Conservation (phyloP, 2,888 invertebrate species). For the Apomyelois bistriatella region DNA sequence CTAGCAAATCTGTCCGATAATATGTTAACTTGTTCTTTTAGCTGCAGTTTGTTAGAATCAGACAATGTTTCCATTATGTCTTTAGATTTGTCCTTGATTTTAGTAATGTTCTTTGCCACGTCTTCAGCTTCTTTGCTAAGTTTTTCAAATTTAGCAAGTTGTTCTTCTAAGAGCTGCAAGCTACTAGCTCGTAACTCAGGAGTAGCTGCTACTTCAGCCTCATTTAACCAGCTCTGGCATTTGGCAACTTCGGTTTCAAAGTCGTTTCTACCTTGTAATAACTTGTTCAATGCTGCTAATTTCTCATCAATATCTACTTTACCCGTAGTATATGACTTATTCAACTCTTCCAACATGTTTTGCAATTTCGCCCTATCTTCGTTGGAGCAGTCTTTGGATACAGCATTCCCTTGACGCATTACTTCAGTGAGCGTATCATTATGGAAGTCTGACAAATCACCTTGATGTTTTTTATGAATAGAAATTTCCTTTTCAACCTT, state of each 20-base stretch:
- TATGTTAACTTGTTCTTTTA: slow-evolving; percentile 89
- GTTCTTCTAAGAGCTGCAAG: slow-evolving; percentile 91
- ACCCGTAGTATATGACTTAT: slow-evolving; percentile 85
- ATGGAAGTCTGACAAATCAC: slow-evolving; percentile 87
- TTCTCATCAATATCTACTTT: slow-evolving; percentile 87
- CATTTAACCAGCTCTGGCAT: slow-evolving; percentile 93
- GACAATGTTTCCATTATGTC: slow-evolving; percentile 88
- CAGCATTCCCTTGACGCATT: slow-evolving; percentile 85
- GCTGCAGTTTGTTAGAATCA: slow-evolving; percentile 90
- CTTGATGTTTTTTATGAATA: slow-evolving; percentile 86
- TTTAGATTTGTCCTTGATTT: slow-evolving; percentile 89
- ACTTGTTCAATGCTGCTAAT: slow-evolving; percentile 84
- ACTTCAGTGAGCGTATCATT: slow-evolving; percentile 87
- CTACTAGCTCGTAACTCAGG: slow-evolving; percentile 89
- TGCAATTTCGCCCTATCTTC: slow-evolving; percentile 83
- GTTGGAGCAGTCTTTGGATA: slow-evolving; percentile 91
- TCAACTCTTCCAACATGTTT: slow-evolving; percentile 83
- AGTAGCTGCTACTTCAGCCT: slow-evolving; percentile 92
- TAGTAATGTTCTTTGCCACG: slow-evolving; percentile 85
- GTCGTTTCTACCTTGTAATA: slow-evolving; percentile 87
- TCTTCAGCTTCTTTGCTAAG: slow-evolving; percentile 86
- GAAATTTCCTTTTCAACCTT: slow-evolving; percentile 91
- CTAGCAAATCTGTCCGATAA: slow-evolving; percentile 89
- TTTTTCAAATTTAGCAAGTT: slow-evolving; percentile 91
- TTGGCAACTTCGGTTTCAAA: slow-evolving; percentile 91